phyloP scores from a whole-genome alignment of 2,888 invertebrate species.

The Balanococcus diminutus region DNA sequence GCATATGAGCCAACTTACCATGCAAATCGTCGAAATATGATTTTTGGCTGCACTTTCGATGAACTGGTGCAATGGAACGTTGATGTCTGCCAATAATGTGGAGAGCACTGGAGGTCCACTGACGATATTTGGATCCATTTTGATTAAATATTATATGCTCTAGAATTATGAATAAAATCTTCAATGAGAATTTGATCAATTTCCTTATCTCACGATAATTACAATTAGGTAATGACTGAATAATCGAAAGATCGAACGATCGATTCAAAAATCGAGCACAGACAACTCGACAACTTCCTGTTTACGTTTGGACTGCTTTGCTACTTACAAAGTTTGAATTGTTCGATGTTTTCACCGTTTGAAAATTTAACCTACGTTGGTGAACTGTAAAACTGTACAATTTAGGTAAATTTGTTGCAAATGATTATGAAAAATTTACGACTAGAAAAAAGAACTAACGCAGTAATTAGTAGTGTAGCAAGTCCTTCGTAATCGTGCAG shows the following conservation, averaged over 20 bases:
- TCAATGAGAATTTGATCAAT: not conserved
- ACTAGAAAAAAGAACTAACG: too few relatives aligned
- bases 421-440: too few relatives aligned
- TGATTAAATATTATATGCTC: not conserved
- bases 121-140: not conserved
- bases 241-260: not conserved
- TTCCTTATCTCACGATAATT: not conserved
- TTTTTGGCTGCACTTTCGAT: not conserved
- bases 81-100: not conserved
- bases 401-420: too few relatives aligned
- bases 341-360: too few relatives aligned
- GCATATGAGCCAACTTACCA: not conserved
- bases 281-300: too few relatives aligned
- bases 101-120: not conserved
- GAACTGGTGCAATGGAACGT: not conserved
- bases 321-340: too few relatives aligned
- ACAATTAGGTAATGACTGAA: not conserved
- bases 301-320: too few relatives aligned
- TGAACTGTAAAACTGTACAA: too few relatives aligned
- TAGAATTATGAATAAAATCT: too few relatives aligned
- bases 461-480: too few relatives aligned
- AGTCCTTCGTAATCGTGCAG: too few relatives aligned
- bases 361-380: too few relatives aligned
- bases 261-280: not conserved
- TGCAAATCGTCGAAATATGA: not conserved